Evolutionary conservation across 2,888 invertebrate genomes (phyloP), one percentile per base, ranked within the genome.

Genomic region (Epinotia nisella): DNA sequence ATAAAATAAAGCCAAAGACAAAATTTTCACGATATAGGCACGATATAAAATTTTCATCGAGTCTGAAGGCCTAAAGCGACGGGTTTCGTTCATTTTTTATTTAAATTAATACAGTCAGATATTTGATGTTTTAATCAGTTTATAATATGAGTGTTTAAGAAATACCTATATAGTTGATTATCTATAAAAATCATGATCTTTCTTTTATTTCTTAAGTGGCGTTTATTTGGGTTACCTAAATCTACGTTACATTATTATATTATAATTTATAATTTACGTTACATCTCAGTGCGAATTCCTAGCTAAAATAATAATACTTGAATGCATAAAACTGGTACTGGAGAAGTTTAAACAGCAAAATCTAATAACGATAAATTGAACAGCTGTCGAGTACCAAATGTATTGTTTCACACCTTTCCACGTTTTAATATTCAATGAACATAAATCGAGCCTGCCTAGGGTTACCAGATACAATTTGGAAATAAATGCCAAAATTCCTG

Each of bases 391-490:
- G 75, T 74, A 75, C 76, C 73, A 76, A 77, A 78, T 68, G 71
- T 73, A 75, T 70, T 75, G 76, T 69, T 75, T 62, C 70, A 61
- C 66, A 56, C 55, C 60, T 67, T 75, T 75, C 62, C 80, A 78
- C 74, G 77, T 80, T 83, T 85, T 83, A 89, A 84, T 82, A 87
- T 83, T 80, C 83, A 87, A 85, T 85, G 80, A 83, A 77, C 82
- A 83, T 87, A 87, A 86, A 87, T 88, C 82, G 76, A 77, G 51
- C 17, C 21, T 59, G 49, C 62, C 64, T 65, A 39, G 51, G 21
- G 21, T 24, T 24, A 24, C 21, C 21, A 24, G 21, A 24, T 24
- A 24, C 21, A 24, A 24, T 24, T 24, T 24, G 21, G 21, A 24
- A 24, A 24, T 24, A 24, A 1, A 2, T 24, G 21, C 1, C 21